Conservation (phyloP, 2,113 vertebrate genomes). For the Picathartes gymnocephalus region DNA sequence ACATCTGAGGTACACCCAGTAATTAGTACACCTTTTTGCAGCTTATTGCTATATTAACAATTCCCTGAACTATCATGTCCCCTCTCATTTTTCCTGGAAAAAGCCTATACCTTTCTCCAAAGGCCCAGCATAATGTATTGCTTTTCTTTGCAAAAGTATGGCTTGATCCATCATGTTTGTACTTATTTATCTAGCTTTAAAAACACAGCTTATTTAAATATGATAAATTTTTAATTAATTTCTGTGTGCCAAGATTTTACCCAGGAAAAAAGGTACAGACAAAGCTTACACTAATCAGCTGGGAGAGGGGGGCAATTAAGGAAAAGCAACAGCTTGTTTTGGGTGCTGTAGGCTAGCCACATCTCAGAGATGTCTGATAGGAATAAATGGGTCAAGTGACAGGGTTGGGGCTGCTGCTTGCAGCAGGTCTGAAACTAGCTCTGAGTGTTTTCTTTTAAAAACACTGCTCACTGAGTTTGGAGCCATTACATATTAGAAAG, state of each 20-base stretch:
- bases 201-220: slow-evolving; percentile 17
- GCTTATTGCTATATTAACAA: slow-evolving; percentile 34
- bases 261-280: background rate
- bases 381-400: slow-evolving; percentile 38
- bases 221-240: background rate
- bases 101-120: background rate
- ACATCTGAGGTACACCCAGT: background rate
- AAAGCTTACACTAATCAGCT: background rate
- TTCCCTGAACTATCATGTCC: slow-evolving; percentile 7
- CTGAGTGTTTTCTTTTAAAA: background rate
- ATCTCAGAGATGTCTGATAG: background rate
- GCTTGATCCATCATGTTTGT: background rate
- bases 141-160: background rate
- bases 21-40: slow-evolving; percentile 42
- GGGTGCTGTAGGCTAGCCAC: slow-evolving; percentile 12
- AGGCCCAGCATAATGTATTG: background rate
- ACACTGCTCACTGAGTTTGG: slow-evolving; percentile 8
- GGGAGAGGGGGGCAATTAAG: background rate
- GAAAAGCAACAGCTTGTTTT: background rate
- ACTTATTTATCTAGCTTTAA: slow-evolving; percentile 15
- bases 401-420: background rate
- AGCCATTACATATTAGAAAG: slow-evolving; percentile 23
- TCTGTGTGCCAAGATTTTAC: background rate
- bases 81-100: slow-evolving; percentile 7
- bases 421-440: slow-evolving; percentile 28